These are phyloP conservation scores for Idaea straminata DNA, from an alignment of 2,888 invertebrate species.

Conservation along the genomic window DNA sequence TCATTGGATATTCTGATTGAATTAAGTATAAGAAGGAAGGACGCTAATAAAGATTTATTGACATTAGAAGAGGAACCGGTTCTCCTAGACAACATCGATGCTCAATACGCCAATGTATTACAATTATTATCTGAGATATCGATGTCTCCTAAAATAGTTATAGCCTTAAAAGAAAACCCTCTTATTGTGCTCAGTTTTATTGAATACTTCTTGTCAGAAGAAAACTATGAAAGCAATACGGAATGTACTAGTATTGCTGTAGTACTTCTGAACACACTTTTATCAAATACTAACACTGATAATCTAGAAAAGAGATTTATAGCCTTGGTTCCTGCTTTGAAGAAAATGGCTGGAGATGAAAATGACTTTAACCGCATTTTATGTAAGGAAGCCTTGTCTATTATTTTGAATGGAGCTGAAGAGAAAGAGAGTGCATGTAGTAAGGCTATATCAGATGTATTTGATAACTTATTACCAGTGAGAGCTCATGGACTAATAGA, in stretches of 20 bases:
- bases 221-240: slow-evolving; percentile 40
- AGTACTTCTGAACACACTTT: slow-evolving; percentile 63
- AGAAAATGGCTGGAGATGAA: slow-evolving; percentile 42
- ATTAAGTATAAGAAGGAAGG: slow-evolving; percentile 42
- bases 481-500: slow-evolving; percentile 89
- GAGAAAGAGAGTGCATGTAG: slow-evolving; percentile 69
- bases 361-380: slow-evolving; percentile 50
- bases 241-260: slow-evolving; percentile 68
- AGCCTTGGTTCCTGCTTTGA: slow-evolving; percentile 51
- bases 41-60: slow-evolving; percentile 48
- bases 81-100: slow-evolving; percentile 48
- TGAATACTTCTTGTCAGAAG: slow-evolving; percentile 59
- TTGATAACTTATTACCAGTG: slow-evolving; percentile 87
- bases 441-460: slow-evolving; percentile 83
- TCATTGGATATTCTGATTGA: slow-evolving; percentile 53
- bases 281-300: slow-evolving; percentile 47
- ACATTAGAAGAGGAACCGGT: slow-evolving; percentile 56
- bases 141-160: slow-evolving; percentile 62
- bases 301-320: slow-evolving; percentile 42
- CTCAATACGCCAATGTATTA: slow-evolving; percentile 67
- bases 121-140: slow-evolving; percentile 76
- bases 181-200: slow-evolving; percentile 69
- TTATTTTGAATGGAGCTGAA: slow-evolving; percentile 43
- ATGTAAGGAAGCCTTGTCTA: slow-evolving; percentile 56
- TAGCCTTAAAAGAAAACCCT: slow-evolving; percentile 65